Base-by-base conservation (phyloP, 2,888 invertebrate species). In the Drosophila rubida region DNA sequence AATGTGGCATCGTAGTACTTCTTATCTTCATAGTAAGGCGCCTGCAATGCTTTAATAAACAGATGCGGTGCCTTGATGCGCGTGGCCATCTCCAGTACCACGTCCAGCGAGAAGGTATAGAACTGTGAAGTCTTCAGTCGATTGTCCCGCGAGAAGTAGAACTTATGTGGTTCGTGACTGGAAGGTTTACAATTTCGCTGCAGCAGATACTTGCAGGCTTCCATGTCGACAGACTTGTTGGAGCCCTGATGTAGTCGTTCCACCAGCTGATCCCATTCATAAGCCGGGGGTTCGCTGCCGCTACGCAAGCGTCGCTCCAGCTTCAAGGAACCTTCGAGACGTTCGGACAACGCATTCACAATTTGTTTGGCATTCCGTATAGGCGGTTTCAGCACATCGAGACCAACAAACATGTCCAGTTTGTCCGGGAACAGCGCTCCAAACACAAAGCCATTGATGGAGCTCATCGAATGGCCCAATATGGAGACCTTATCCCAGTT, bases 401-500 rank as follows among this genome's bases (percentile, higher is more conserved):
- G 63, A 0, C 84, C 84, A 65, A 92, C 83, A 9, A 90, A 78
- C 78, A 92, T 69, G 50, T 92, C 92, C 37, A 91, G 77, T 49
- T 94, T 93, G 1, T 94, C 92, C 0, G 95, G 95, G 84, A 93
- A 95, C 0, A 94, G 76, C 41, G 94, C 92, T 0, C 94, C 92
- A 78, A 94, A 96, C 2, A 94, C 91, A 86, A 94, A 94, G 4
- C 93, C 92, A 8, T 94, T 93, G 25, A 94, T 93, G 0, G 94
- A 94, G 19, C 95, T 95, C 93, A 95, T 93, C 0, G 95, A 96
- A 88, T 96, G 96, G 0, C 93, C 94, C 54, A 96, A 76, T 37
- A 96, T 87, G 2, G 95, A 94, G 0, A 96, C 92, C 90, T 94
- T 94, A 7, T 94, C 92, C 95, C 95, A 96, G 74, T 94, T 93